phyloP scores from a whole-genome alignment of 2,888 invertebrate genomes.

The Netelia virgata region DNA sequence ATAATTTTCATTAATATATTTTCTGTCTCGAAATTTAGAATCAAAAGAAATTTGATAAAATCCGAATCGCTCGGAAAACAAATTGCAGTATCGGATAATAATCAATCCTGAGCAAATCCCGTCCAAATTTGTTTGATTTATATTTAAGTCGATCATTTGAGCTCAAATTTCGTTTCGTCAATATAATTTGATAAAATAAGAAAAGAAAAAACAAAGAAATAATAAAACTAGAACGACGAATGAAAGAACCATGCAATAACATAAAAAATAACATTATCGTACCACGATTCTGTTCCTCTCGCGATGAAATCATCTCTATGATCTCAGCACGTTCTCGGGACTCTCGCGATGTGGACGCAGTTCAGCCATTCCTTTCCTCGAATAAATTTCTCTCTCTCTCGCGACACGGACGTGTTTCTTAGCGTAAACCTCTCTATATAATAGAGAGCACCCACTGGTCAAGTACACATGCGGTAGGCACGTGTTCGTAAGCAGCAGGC shows the following conservation, averaged over 20 bases:
- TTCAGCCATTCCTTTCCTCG: constrained; percentile 62
- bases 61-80: too few species aligned
- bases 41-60: too few species aligned
- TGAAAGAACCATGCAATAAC: too few species aligned
- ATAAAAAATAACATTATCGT: constrained; percentile 43
- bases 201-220: background rate
- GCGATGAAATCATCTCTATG: constrained; percentile 65
- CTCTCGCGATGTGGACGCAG: constrained; percentile 42
- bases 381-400: constrained; percentile 30
- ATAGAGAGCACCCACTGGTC: constrained; percentile 39
- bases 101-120: too few species aligned
- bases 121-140: too few species aligned
- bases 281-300: constrained; percentile 23
- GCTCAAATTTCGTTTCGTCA: background rate
- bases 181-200: background rate
- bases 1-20: too few species aligned
- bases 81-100: too few species aligned
- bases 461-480: constrained; percentile 42
- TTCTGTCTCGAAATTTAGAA: too few species aligned
- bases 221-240: background rate
- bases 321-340: constrained; percentile 66
- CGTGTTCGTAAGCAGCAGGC: constrained; percentile 46
- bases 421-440: constrained; percentile 61
- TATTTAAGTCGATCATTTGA: too few species aligned
- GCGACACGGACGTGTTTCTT: constrained; percentile 61